Base-by-base conservation (phyloP, 2,797 vertebrate species). In the Molossus molossus region DNA sequence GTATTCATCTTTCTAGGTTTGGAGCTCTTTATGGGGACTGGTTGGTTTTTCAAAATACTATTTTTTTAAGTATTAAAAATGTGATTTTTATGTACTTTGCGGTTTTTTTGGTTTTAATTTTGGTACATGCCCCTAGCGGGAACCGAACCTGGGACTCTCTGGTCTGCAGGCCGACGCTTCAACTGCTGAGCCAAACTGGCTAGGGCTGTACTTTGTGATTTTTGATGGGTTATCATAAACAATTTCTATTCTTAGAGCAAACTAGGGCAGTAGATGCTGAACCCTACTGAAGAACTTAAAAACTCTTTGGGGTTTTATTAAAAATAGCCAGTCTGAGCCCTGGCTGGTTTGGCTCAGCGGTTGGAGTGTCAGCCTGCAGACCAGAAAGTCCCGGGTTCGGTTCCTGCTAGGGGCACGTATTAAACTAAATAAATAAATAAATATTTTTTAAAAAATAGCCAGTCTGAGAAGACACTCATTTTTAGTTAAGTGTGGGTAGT, bases 21-120 rank as follows among this genome's bases (percentile, higher is more conserved):
- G 40, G 48, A 48, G 20, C 18, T 84, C 15, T 95, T 0, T 40
- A 27, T 65, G 48, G 76, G 76, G 17, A 48, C 57, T 55, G n/a
- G 37, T 94, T 92, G 37, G 48, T 72, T 94, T 94, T 90, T 45
- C n/a, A 83, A 67, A 79, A 62, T n/a, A 55, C 33, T 85, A 79
- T 57, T 65, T 40, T 67, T 69, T 69, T 33, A 37, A 76, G 29
- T 77, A 27, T 89, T 92, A 76, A 93, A 88, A 70, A 48, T 6
- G 4, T 9, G 3, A 12, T 33, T 91, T 94, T 92, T 84, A 62
- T 23, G 15, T 86, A 65, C 14, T 75, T 81, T 14, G 37, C 55
- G 48, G 7, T 64, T 94, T 84, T 33, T 33, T 33, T 33, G 33
- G 33, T 33, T 33, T 33, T 33, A 33, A 33, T 33, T 33, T 33